Base-by-base conservation (phyloP, 2,888 invertebrate genomes). In the Clitarchus hookeri region DNA sequence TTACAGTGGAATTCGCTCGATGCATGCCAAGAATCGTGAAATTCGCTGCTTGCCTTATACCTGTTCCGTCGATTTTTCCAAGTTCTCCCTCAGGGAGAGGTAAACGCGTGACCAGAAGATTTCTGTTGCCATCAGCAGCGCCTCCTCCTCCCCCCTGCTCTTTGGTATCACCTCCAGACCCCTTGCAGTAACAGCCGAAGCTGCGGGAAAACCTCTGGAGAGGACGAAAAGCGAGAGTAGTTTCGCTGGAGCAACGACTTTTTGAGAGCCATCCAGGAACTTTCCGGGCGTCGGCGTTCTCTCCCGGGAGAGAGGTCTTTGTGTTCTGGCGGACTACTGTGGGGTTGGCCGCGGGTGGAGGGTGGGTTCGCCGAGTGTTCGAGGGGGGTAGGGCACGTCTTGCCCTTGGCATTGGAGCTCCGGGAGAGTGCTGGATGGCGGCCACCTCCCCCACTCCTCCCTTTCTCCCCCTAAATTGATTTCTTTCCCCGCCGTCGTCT, bases 211-310 rank as follows among this genome's bases (percentile, higher is more conserved):
- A 48, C 48, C 48, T 48, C 48, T n/a, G 65, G 65, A n/a, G 65
- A 65, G 65, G 65, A 65, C 19, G 23, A 19, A 65, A 65, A 65
- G 65, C 65, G 65, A 65, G 65, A 65, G 65, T 65, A 65, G 65
- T 65, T 65, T 65, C 65, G 65, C 65, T 65, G 65, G 65, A 65
- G 65, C 65, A 65, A 65, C 65, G 65, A 65, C 65, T 65, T 65
- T 65, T 65, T 65, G 65, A 65, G 65, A 65, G 65, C 65, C 65
- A 65, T 65, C 65, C 65, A 65, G 65, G 65, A 65, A 65, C 65
- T 65, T 65, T 65, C 65, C 16, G 65, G 65, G 65, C 65, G 65
- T 65, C 65, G 65, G 65, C 65, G 65, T 65, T 65, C 65, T 65
- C 65, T 65, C 65, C 65, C 65, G 65, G 65, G 65, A 65, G n/a